These are phyloP conservation scores for Cyprinodon brontotheroides DNA, from an alignment of 2,113 vertebrate genomes.

Conservation along the genomic window DNA sequence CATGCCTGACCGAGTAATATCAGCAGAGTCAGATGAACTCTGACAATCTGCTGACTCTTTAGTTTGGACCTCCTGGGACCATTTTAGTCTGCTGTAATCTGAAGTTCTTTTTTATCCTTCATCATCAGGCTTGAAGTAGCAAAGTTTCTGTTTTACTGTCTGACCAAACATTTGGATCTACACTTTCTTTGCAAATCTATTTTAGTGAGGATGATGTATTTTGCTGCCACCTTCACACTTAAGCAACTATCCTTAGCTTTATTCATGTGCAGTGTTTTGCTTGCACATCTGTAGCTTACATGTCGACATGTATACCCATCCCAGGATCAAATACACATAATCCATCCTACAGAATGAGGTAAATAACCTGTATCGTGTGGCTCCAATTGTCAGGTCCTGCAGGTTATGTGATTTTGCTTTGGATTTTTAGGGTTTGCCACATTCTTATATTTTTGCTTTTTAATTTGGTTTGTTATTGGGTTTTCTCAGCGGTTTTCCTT, in stretches of 20 bases:
- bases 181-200: conserved; percentile 34
- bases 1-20: conserved; percentile 2
- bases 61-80: neutral
- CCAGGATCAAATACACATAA: neutral
- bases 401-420: neutral
- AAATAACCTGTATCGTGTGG: too few relatives aligned
- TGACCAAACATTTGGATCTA: conserved; percentile 20
- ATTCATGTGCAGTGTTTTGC: neutral
- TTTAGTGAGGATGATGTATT: conserved; percentile 16
- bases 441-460: too few relatives aligned
- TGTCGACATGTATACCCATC: too few relatives aligned
- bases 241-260: conserved; percentile 1
- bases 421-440: neutral
- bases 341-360: too few relatives aligned
- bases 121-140: neutral
- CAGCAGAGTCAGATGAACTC: neutral
- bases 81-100: neutral
- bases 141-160: neutral
- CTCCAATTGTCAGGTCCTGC: too few relatives aligned
- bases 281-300: neutral
- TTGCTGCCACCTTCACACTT: conserved; percentile 14
- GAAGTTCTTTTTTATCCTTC: conserved; percentile 6
- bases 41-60: conserved; percentile 33
- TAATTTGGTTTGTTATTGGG: too few relatives aligned
- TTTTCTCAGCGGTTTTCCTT: too few relatives aligned